Conservation (phyloP, 2,113 vertebrate genomes). For the Microcebus jonahi region DNA sequence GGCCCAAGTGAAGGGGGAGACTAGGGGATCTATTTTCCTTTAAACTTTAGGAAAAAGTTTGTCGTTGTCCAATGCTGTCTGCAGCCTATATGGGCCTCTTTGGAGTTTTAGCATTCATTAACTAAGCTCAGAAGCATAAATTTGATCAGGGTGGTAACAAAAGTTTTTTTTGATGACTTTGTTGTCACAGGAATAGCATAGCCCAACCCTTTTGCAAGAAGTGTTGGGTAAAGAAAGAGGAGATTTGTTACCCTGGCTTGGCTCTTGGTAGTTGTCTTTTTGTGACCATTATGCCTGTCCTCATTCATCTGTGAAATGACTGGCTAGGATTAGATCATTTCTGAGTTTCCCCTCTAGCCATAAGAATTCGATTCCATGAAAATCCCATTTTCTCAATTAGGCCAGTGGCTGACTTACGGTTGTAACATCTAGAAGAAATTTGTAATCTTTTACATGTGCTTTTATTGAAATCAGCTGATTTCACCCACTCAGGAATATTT, state of each 20-base stretch:
- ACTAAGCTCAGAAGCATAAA: not conserved
- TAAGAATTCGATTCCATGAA: constrained; percentile 4
- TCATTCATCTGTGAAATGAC: not conserved
- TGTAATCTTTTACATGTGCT: not conserved
- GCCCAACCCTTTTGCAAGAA: not conserved
- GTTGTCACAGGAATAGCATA: not conserved
- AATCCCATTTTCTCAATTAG: not conserved
- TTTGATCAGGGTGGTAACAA: not conserved
- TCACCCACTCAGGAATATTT: not conserved
- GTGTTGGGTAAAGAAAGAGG: not conserved
- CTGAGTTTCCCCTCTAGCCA: not conserved
- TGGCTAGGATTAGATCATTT: not conserved
- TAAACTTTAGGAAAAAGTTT: not conserved
- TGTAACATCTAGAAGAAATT: constrained; percentile 9
- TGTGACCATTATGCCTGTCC: not conserved
- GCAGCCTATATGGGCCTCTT: not conserved
- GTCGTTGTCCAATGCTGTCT: not conserved
- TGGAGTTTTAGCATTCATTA: not conserved
- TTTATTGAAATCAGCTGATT: constrained; percentile 17
- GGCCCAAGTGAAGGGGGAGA: not conserved
- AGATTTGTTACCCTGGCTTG: not conserved
- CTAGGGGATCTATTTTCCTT: not conserved
- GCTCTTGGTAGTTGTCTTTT: not conserved
- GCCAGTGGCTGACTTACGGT: not conserved
- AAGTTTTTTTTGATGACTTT: not conserved